phyloP scores from a whole-genome alignment of 2,113 vertebrate species.

The Channa argus region DNA sequence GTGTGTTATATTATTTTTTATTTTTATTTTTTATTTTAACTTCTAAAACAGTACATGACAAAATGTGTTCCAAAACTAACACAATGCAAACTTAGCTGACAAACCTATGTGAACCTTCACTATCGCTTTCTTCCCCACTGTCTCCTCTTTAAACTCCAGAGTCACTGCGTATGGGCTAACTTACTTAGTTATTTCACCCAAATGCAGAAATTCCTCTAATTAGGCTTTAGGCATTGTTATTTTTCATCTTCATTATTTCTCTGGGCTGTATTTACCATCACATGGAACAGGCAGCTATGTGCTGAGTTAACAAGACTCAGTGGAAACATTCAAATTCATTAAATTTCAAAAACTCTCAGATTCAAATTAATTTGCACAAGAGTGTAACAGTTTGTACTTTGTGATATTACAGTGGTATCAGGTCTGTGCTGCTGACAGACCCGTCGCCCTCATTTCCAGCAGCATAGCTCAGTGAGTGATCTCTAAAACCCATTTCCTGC shows the following conservation, averaged over 20 bases:
- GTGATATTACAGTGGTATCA: background rate
- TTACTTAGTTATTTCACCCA: constrained; percentile 33
- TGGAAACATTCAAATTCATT: constrained; percentile 55
- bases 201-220: constrained; percentile 52
- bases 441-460: constrained; percentile 49
- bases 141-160: constrained; percentile 1
- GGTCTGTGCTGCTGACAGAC: constrained; percentile 49
- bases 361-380: constrained; percentile 54
- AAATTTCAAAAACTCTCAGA: constrained; percentile 46
- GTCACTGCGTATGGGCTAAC: constrained; percentile 13
- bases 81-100: too few species aligned
- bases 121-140: background rate
- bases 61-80: too few species aligned
- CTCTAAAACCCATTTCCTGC: constrained; percentile 73
- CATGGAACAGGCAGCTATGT: constrained; percentile 44
- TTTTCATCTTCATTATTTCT: constrained; percentile 60
- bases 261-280: constrained; percentile 57
- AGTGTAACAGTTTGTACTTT: constrained; percentile 38
- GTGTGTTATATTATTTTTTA: background rate
- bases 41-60: too few species aligned
- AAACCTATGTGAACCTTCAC: background rate
- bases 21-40: background rate
- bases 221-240: constrained; percentile 53
- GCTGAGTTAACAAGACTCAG: constrained; percentile 55
- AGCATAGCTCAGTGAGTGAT: constrained; percentile 60